Evolutionary conservation across 2,113 vertebrate species (phyloP).

Genomic region (Anas platyrhynchos): DNA sequence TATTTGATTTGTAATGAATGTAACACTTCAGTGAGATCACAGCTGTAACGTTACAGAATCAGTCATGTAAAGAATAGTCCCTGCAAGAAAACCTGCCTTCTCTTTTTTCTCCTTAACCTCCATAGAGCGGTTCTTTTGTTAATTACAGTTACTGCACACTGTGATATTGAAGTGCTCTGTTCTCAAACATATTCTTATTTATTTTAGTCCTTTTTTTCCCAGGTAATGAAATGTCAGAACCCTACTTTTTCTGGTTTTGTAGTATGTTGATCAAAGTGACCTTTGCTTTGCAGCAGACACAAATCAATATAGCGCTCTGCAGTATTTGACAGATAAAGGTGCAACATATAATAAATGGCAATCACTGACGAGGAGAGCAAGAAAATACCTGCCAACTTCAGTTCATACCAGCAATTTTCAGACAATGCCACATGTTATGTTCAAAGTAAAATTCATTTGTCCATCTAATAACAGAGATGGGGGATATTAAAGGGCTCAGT

Average conservation of each 20-base stretch:
- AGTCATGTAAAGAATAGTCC: constrained; percentile 75
- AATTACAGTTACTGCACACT: constrained; percentile 88
- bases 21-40: constrained; percentile 68
- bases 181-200: constrained; percentile 87
- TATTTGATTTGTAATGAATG: constrained; percentile 53
- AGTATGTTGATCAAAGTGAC: constrained; percentile 91
- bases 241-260: constrained; percentile 80
- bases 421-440: constrained; percentile 88
- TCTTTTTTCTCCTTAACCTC: constrained; percentile 71
- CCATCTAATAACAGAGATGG: constrained; percentile 84
- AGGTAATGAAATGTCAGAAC: constrained; percentile 91
- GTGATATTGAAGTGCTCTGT: constrained; percentile 80
- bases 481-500: constrained; percentile 85
- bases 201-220: constrained; percentile 82
- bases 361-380: constrained; percentile 79
- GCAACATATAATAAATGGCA: constrained; percentile 92
- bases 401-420: constrained; percentile 89
- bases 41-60: constrained; percentile 76
- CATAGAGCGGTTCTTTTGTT: constrained; percentile 82
- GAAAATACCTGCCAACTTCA: constrained; percentile 85
- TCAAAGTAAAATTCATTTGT: constrained; percentile 88
- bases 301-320: constrained; percentile 88
- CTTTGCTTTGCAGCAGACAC: constrained; percentile 84
- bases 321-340: constrained; percentile 84
- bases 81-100: constrained; percentile 59